Base-by-base conservation (phyloP, 2,113 vertebrate species). In the Burhinus oedicnemus region DNA sequence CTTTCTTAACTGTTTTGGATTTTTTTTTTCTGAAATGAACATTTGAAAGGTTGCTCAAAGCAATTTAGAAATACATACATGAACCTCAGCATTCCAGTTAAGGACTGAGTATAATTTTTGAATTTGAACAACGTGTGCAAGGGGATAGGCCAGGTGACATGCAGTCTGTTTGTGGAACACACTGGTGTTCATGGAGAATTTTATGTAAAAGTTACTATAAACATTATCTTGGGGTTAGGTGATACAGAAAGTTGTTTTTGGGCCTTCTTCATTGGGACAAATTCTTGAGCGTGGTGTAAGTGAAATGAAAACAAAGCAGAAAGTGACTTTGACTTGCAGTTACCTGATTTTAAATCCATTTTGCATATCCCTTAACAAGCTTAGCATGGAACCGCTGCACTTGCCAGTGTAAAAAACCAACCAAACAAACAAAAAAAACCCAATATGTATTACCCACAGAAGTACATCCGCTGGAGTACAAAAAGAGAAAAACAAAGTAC, bases 111-210 rank as follows among this genome's bases (percentile, higher is more conserved):
- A 3, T 38, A 55, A 45, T 85, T 88, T 21, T 72, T 52, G 29
- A 44, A 44, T 44, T 23, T 15, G 36, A 71, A 22, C 20, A 69
- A 14, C 6, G 6, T 1, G 8, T 61, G 55, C 38, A 44, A 13
- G 32, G 27, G 58, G 52, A 12, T 27, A 71, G 68, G 17, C 5
- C 2, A 6, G n/a, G 62, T 62, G 47, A 7, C 15, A 8, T 32
- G 16, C n/a, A 11, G n/a, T 7, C 18, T 65, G 54, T 32, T 18
- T 0, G 4, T 40, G n/a, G 52, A 30, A 18, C 7, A 1, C 20
- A 58, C 20, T 55, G 47, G n/a, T 36, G 32, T 29, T 60, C 45
- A 6, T 21, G 16, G 55, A 47, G 34, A 75, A 27, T 38, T 69
- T 70, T 15, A 12, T 19, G 5, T 23, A 8, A n/a, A 42, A 79